These are phyloP conservation scores for Drosophila vallismaia DNA, from an alignment of 2,888 invertebrate species.

Conservation along the genomic window DNA sequence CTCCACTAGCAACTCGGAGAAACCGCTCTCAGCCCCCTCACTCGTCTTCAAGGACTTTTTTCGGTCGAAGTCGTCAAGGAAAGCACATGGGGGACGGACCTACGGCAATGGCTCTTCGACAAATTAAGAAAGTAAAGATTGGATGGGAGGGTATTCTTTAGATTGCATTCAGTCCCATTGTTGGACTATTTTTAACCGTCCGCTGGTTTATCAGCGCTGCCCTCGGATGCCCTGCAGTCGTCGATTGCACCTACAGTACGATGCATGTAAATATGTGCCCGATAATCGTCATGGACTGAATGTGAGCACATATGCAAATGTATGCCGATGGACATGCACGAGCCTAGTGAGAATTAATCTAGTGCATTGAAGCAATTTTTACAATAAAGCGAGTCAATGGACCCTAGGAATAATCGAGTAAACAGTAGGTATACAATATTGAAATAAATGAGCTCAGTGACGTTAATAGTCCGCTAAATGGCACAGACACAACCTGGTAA, in stretches of 20 bases:
- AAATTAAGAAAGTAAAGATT: slow-evolving; percentile 53
- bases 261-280: slow-evolving; percentile 26
- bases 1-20: slow-evolving; percentile 60
- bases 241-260: slow-evolving; percentile 50
- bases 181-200: slow-evolving; percentile 52
- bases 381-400: slow-evolving; percentile 41
- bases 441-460: slow-evolving; percentile 24
- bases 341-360: slow-evolving; percentile 38
- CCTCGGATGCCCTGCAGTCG: slow-evolving; percentile 54
- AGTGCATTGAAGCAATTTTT: slow-evolving; percentile 33
- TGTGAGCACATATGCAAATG: slow-evolving; percentile 20
- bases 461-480: slow-evolving; percentile 20
- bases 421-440: slow-evolving; percentile 17
- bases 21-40: slow-evolving; percentile 47
- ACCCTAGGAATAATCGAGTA: slow-evolving; percentile 24
- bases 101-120: slow-evolving; percentile 67
- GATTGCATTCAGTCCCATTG: slow-evolving; percentile 41
- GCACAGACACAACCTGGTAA: slow-evolving; percentile 2
- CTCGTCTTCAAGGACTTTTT: slow-evolving; percentile 78
- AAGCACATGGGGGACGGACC: slow-evolving; percentile 41
- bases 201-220: slow-evolving; percentile 49
- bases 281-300: slow-evolving; percentile 36
- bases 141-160: slow-evolving; percentile 17
- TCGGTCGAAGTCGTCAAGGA: slow-evolving; percentile 65
- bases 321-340: slow-evolving; percentile 32